Evolutionary conservation across 1,140 invertebrate genomes (phyloP).

Genomic region (Drosophila tani): DNA sequence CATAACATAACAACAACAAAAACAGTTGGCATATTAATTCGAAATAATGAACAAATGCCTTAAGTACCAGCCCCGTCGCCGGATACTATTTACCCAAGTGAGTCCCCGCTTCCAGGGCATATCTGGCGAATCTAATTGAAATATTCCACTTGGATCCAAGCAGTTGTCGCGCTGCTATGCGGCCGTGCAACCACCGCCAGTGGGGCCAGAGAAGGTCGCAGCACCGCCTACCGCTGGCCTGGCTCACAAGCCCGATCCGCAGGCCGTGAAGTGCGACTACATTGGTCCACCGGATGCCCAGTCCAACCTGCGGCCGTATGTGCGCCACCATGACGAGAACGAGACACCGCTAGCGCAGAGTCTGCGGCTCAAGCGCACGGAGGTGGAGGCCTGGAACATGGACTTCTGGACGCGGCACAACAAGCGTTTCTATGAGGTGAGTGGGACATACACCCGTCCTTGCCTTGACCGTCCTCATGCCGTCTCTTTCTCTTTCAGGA

Average conservation of each 20-base stretch:
- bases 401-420: slow-evolving; percentile 93
- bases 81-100: slow-evolving; percentile 25
- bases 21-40: background rate
- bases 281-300: slow-evolving; percentile 92
- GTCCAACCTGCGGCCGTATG: slow-evolving; percentile 91
- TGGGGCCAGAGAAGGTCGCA: background rate
- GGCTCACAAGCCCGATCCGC: slow-evolving; percentile 68
- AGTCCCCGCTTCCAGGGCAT: background rate
- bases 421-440: slow-evolving; percentile 88
- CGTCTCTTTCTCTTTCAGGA: slow-evolving; percentile 86
- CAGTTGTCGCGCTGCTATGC: slow-evolving; percentile 50
- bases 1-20: slow-evolving; percentile 41
- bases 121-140: background rate
- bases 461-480: background rate
- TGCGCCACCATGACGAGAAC: slow-evolving; percentile 87
- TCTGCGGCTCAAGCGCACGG: slow-evolving; percentile 88
- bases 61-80: slow-evolving; percentile 1
- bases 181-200: slow-evolving; percentile 24
- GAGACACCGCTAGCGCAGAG: slow-evolving; percentile 89
- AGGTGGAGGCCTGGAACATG: slow-evolving; percentile 92
- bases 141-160: background rate
- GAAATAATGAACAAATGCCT: slow-evolving; percentile 32
- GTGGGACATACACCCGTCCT: background rate
- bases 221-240: slow-evolving; percentile 28
- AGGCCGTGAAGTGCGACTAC: slow-evolving; percentile 77